Evolutionary conservation across 1,140 invertebrate species (phyloP).

Genomic region (Tetramorium simillimum): DNA sequence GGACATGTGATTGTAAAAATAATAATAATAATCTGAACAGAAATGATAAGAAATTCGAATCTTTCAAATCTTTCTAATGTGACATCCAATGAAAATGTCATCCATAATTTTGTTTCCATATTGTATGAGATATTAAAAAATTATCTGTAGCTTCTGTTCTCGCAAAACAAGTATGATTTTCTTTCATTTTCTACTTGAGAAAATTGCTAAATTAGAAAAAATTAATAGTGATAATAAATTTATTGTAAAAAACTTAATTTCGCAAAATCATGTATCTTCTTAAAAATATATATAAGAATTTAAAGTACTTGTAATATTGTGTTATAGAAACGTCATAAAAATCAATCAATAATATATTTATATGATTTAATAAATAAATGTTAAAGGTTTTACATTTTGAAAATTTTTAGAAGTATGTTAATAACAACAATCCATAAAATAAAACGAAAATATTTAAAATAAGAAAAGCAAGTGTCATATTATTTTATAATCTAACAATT

Average conservation of each 20-base stretch:
- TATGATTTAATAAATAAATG: no score
- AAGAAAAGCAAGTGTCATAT: background rate
- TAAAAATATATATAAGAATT: no score
- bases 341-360: no score
- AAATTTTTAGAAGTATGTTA: background rate
- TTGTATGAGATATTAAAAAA: background rate
- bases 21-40: background rate
- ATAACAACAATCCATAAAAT: background rate
- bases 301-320: no score
- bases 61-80: background rate
- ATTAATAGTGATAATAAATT: no score
- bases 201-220: background rate
- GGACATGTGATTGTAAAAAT: background rate
- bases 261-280: background rate
- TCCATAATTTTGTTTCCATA: background rate
- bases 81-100: background rate
- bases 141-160: background rate
- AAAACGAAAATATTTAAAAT: background rate
- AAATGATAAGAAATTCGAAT: background rate
- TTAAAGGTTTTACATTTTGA: background rate
- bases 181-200: background rate
- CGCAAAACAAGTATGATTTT: no score
- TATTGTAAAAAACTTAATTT: background rate
- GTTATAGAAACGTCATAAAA: background rate
- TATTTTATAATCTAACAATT: background rate